A percentile compares a stretch with the other conserved stretches of the same genome.
phyloP scores from a whole-genome alignment of 1,140 invertebrate species.

The Harlomillsia oculata region DNA sequence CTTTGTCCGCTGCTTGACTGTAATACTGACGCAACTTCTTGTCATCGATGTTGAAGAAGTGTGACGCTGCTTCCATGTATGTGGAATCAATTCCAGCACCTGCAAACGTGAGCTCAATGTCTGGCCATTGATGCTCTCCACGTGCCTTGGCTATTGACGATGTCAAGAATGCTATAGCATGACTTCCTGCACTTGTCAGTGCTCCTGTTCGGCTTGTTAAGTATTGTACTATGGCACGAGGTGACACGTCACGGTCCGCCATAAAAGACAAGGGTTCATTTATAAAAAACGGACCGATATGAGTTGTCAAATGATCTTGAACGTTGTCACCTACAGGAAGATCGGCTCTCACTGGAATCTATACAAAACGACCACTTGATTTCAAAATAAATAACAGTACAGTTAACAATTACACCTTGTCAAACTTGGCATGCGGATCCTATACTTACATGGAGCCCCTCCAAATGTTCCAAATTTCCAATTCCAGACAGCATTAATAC shows the following conservation, averaged over 20 bases:
- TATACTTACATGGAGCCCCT: slow-evolving; percentile 6
- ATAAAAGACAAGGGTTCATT: not conserved
- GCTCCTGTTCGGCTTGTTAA: slow-evolving; percentile 1
- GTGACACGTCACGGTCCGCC: not conserved
- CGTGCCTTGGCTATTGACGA: slow-evolving; percentile 4
- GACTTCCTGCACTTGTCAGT: not conserved
- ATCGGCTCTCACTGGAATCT: not conserved
- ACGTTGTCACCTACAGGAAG: slow-evolving; percentile 46
- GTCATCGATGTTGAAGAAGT: not conserved
- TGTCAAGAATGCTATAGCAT: slow-evolving; percentile 8
- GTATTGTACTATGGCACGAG: slow-evolving; percentile 30
- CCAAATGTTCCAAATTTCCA: slow-evolving; percentile 17
- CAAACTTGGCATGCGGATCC: too few species aligned
- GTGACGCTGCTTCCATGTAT: not conserved
- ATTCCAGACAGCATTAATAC: slow-evolving; percentile 24
- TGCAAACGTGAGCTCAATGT: slow-evolving; percentile 9
- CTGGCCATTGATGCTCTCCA: slow-evolving; percentile 15
- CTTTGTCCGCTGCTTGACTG: not conserved
- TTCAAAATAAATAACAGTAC: too few species aligned
- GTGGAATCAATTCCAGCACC: not conserved
- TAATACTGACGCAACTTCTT: not conserved
- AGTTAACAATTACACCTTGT: too few species aligned
- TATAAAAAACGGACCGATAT: slow-evolving; percentile 33
- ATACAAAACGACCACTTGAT: not conserved
- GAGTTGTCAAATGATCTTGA: slow-evolving; percentile 54